Conservation (phyloP, 2,797 vertebrate genomes). For the Pseudochaenichthys georgianus region DNA sequence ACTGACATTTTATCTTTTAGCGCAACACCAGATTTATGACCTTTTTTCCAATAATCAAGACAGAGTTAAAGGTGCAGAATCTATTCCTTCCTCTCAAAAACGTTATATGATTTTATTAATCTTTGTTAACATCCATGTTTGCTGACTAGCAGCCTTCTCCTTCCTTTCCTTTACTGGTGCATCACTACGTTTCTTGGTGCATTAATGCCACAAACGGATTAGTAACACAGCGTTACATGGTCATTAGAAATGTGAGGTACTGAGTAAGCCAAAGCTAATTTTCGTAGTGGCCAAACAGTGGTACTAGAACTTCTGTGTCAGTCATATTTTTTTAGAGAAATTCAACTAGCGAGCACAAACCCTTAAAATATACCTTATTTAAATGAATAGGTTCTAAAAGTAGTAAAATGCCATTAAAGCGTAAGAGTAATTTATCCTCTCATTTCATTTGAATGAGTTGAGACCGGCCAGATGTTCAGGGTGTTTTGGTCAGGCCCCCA, state of each 20-base stretch:
- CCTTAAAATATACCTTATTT: too few relatives aligned
- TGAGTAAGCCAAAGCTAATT: too few relatives aligned
- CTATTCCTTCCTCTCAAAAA: background rate
- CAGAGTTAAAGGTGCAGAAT: background rate
- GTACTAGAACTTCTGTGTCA: too few relatives aligned
- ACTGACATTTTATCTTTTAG: conserved; percentile 25
- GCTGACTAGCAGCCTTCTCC: background rate
- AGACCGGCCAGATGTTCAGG: too few relatives aligned
- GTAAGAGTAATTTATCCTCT: too few relatives aligned
- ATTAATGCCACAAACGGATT: background rate
- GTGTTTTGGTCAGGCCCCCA: too few relatives aligned
- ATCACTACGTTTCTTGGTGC: background rate
- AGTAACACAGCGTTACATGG: background rate
- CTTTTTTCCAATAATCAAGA: conserved; percentile 27
- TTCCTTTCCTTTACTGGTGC: background rate
- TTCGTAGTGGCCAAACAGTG: too few relatives aligned
- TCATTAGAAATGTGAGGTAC: background rate
- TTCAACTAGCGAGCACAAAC: too few relatives aligned
- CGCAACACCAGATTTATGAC: conserved; percentile 39
- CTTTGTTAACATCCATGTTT: background rate
- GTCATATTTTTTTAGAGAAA: too few relatives aligned
- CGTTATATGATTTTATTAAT: background rate
- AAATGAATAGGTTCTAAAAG: too few relatives aligned
- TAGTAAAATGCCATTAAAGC: too few relatives aligned
- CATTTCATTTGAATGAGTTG: too few relatives aligned